Percentiles rank a stretch among this genome's conserved stretches.
These are phyloP conservation scores for Danio tinwini DNA, from an alignment of 2,797 vertebrate species.

Conservation along the genomic window DNA sequence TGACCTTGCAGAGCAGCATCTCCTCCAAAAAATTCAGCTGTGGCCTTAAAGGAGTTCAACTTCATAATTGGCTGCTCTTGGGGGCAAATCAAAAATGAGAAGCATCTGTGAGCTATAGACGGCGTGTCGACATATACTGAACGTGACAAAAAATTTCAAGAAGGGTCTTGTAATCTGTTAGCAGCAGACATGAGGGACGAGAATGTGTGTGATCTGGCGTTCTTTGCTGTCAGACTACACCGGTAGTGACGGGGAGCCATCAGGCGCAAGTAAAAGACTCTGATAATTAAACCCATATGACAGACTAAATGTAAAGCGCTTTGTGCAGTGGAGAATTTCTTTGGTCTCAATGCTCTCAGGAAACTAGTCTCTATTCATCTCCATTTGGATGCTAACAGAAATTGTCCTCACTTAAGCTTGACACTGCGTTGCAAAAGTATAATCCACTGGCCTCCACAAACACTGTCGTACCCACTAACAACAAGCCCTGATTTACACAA, in stretches of 20 bases:
- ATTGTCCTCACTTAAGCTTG: conserved; percentile 13
- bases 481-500: conserved; percentile 36
- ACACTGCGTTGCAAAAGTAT: conserved; percentile 20
- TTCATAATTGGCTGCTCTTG: conserved; percentile 24
- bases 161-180: conserved; percentile 27
- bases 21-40: conserved; percentile 39
- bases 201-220: conserved; percentile 37
- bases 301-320: conserved; percentile 73
- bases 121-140: conserved; percentile 18
- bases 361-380: conserved; percentile 46
- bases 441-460: conserved; percentile 37
- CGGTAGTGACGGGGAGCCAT: conserved; percentile 68
- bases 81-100: conserved; percentile 22
- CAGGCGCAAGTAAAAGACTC: conserved; percentile 67
- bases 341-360: conserved; percentile 44
- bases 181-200: background rate
- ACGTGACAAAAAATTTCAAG: conserved; percentile 11
- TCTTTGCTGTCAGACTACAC: conserved; percentile 64
- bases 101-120: conserved; percentile 17
- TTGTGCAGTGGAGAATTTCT: conserved; percentile 71
- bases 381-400: conserved; percentile 49
- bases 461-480: conserved; percentile 33
- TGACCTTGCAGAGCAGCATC: background rate
- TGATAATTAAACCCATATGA: conserved; percentile 81
- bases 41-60: conserved; percentile 34